Evolutionary conservation across 2,113 vertebrate species (phyloP).

Genomic region (Chaetodon trifascialis): DNA sequence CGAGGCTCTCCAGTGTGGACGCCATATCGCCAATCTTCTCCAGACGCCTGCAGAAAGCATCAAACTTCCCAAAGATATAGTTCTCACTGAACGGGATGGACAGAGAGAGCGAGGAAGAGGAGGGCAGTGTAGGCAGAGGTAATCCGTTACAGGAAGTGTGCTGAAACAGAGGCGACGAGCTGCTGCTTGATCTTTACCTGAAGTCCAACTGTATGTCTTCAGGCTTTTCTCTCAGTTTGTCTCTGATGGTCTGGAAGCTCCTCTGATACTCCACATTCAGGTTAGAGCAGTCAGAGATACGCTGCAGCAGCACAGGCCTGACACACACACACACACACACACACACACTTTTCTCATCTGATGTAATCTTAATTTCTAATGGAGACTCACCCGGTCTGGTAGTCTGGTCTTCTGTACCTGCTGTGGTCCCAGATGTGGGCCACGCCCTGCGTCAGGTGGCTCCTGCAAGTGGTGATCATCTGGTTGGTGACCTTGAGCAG

Average conservation of each 20-base stretch:
- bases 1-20: slow-evolving; percentile 83
- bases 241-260: slow-evolving; percentile 82
- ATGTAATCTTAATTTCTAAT: no score
- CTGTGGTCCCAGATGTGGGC: slow-evolving; percentile 87
- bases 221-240: slow-evolving; percentile 80
- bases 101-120: neutral
- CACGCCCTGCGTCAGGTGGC: slow-evolving; percentile 81
- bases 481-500: slow-evolving; percentile 91
- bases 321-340: slow-evolving; percentile 32
- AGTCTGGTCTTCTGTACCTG: slow-evolving; percentile 73
- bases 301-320: slow-evolving; percentile 84
- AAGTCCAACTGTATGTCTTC: slow-evolving; percentile 84
- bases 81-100: slow-evolving; percentile 83
- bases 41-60: slow-evolving; percentile 87
- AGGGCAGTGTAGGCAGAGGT: no score
- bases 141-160: no score
- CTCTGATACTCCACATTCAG: slow-evolving; percentile 85
- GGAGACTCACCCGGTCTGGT: no score
- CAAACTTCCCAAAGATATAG: slow-evolving; percentile 90
- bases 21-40: slow-evolving; percentile 87
- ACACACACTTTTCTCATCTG: slow-evolving; percentile 3
- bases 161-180: neutral
- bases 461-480: slow-evolving; percentile 86
- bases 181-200: slow-evolving; percentile 74
- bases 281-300: slow-evolving; percentile 81